Base-by-base conservation (phyloP, 2,797 vertebrate species). In the Rhabdophis nuchalis region DNA sequence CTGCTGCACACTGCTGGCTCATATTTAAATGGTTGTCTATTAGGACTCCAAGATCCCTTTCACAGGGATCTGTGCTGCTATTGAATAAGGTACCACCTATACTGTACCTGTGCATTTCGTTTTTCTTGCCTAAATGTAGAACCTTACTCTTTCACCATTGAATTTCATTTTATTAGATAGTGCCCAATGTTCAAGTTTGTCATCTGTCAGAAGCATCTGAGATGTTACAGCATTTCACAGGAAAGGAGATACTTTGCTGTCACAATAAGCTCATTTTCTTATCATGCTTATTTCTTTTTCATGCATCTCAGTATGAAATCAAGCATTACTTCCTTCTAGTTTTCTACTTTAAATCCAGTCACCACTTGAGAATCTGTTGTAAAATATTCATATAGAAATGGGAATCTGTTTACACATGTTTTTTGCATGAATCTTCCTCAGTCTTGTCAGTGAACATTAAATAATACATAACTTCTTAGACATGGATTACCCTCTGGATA, bases 261-360 rank as follows among this genome's bases (percentile, higher is more conserved):
- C 60, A 94, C 68, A 52, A 27, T 90, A 91, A 57, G 4, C 54
- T 93, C 56, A 60, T 77, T 89, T 25, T 58, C 52, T 46, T 92
- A 52, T 29, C 54, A 68, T 92, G 86, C 46, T 9, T 11, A n/a
- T 72, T 92, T 92, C 56, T 56, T 82, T 92, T 61, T 25, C 27
- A 27, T 85, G 60, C 68, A 87, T 82, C 18, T 56, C 20, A 29
- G 53, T 25, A 61, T 82, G 27, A 88, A 82, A 18, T 29, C 18
- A 61, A 90, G 11, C 57, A 61, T 52, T 9, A 36, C 25, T 90
- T 60, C 77, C 56, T 90, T 58, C 89, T 14, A 8, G 18, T 16
- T 57, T 16, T 25, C 50, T 46, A 72, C 60, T 52, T 32, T 18
- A 68, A 54, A 52, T 53, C 23, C 18, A 87, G 32, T 12, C n/a